Evolutionary conservation across 2,888 invertebrate species (phyloP).

Genomic region (Dromius quadrimaculatus): DNA sequence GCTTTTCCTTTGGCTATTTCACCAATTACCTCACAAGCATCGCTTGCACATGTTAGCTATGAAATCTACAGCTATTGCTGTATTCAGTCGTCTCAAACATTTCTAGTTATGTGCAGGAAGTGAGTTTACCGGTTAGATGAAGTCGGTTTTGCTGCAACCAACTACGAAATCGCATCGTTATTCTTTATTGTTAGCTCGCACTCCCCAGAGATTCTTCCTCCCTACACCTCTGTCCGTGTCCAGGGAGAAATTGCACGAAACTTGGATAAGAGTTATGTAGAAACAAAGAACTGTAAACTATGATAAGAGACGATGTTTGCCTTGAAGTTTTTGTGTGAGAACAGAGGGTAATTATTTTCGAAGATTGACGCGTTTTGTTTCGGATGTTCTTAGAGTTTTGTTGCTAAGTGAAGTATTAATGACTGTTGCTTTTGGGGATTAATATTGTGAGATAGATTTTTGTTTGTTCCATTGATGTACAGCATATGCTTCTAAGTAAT

Average conservation of each 20-base stretch:
- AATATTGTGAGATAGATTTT: slow-evolving; percentile 1
- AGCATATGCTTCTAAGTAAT: no score
- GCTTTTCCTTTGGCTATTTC: slow-evolving; percentile 11
- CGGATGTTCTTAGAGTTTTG: slow-evolving; percentile 12
- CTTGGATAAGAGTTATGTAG: slow-evolving; percentile 48
- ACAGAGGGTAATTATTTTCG: slow-evolving; percentile 30
- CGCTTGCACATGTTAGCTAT: slow-evolving; percentile 4
- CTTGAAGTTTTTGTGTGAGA: slow-evolving; percentile 25
- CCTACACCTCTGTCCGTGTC: slow-evolving; percentile 9
- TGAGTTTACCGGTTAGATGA: slow-evolving; percentile 10
- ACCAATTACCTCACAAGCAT: slow-evolving; percentile 9
- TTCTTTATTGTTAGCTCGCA: slow-evolving; percentile 42
- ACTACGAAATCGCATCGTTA: slow-evolving; percentile 38
- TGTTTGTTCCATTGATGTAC: no score
- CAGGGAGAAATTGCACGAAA: slow-evolving; percentile 46
- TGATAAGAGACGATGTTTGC: slow-evolving; percentile 47
- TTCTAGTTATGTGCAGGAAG: slow-evolving; percentile 19
- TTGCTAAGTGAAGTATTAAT: slow-evolving; percentile 4
- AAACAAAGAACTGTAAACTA: slow-evolving; percentile 51
- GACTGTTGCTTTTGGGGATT: slow-evolving; percentile 1
- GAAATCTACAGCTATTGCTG: neutral
- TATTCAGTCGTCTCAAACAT: slow-evolving; percentile 6
- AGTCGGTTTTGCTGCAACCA: slow-evolving; percentile 3
- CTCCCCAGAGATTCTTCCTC: slow-evolving; percentile 16
- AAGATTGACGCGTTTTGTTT: slow-evolving; percentile 27